A percentile compares a stretch with the other conserved stretches of the same genome.
Conservation (phyloP, 2,113 vertebrate genomes). For the Sapajus apella region DNA sequence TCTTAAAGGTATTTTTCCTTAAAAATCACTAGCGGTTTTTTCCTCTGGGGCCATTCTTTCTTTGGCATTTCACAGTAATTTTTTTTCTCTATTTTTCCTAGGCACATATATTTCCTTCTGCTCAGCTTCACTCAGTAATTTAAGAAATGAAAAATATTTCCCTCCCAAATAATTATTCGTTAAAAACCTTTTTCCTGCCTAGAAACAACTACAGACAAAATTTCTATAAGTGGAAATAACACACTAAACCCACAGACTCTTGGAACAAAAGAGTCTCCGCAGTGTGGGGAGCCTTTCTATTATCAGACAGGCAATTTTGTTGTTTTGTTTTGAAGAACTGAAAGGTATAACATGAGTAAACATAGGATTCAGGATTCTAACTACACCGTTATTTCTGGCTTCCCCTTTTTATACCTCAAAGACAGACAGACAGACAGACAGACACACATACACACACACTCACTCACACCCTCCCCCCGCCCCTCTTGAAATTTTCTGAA, state of each 20-base stretch:
- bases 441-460: too few relatives aligned
- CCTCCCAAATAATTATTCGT: constrained; percentile 14
- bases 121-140: constrained; percentile 36
- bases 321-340: neutral
- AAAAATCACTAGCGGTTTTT: neutral
- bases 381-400: neutral
- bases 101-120: constrained; percentile 42
- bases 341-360: neutral
- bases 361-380: neutral
- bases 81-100: constrained; percentile 43
- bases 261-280: neutral
- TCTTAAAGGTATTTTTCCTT: constrained; percentile 7
- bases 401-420: neutral
- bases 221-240: neutral
- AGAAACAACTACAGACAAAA: constrained; percentile 1
- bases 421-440: too few relatives aligned
- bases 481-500: neutral
- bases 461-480: too few relatives aligned
- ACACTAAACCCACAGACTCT: neutral
- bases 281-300: neutral
- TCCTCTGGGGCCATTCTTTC: neutral
- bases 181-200: neutral
- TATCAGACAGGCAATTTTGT: neutral
- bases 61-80: neutral
- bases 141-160: constrained; percentile 47